phyloP scores from a whole-genome alignment of 1,140 invertebrate genomes.

The Camponotus vicinus region DNA sequence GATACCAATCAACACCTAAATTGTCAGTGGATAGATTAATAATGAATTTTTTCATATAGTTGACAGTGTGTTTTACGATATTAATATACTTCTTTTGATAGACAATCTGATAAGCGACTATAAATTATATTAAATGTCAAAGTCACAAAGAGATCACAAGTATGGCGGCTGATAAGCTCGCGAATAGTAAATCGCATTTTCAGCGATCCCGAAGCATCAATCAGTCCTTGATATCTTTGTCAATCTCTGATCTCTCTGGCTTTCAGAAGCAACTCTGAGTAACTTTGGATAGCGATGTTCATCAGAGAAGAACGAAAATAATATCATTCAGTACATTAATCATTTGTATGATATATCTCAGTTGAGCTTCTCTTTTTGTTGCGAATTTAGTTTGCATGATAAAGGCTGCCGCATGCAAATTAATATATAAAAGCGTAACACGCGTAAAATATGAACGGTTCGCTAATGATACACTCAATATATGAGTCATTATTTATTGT shows the following conservation, averaged over 20 bases:
- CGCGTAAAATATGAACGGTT: background rate
- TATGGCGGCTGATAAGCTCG: background rate
- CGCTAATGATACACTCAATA: background rate
- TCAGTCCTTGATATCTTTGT: constrained; percentile 10
- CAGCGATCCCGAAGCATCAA: constrained; percentile 24
- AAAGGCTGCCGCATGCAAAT: background rate
- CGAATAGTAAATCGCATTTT: constrained; percentile 8
- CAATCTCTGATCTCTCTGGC: constrained; percentile 13
- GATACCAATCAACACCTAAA: background rate
- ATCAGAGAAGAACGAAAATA: background rate
- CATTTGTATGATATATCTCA: constrained; percentile 23
- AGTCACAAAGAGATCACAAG: background rate
- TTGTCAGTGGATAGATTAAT: background rate
- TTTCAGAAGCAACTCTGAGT: background rate
- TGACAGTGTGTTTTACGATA: background rate
- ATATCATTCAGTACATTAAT: constrained; percentile 27
- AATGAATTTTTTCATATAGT: constrained; percentile 9
- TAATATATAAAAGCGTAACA: constrained; percentile 16
- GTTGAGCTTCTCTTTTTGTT: background rate
- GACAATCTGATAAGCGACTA: background rate
- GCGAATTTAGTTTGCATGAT: background rate
- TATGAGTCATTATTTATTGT: constrained; percentile 2
- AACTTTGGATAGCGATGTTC: background rate
- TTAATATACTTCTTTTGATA: background rate
- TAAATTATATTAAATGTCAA: constrained; percentile 31